phyloP scores from a whole-genome alignment of 2,113 vertebrate genomes.

The Myotis lucifugus region DNA sequence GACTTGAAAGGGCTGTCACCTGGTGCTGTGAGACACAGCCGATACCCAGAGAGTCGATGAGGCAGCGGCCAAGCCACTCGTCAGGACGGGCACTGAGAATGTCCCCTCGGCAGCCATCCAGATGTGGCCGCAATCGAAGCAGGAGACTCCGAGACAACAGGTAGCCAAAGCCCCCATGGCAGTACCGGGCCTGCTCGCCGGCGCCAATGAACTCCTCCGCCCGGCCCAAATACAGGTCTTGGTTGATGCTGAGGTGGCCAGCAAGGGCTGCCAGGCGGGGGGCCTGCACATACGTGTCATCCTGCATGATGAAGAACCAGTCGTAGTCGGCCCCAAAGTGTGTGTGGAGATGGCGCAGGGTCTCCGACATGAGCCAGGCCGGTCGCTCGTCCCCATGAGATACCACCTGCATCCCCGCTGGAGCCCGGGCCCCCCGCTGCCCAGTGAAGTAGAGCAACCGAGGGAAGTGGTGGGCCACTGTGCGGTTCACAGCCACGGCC shows the following conservation, averaged over 20 bases:
- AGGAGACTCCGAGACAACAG: constrained; percentile 94
- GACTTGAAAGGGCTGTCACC: constrained; percentile 82
- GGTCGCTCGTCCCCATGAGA: constrained; percentile 95
- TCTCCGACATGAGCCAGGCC: constrained; percentile 99
- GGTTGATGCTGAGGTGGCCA: constrained; percentile 93
- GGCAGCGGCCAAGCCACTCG: constrained; percentile 98
- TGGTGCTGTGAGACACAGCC: constrained; percentile 93
- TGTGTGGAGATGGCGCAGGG: constrained; percentile 92
- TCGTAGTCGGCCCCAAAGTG: constrained; percentile 94
- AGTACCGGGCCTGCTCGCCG: constrained; percentile 93
- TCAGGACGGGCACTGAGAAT: constrained; percentile 96
- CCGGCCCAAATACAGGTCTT: constrained; percentile 94
- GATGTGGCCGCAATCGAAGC: constrained; percentile 90
- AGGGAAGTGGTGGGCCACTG: constrained; percentile 93
- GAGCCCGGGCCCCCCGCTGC: constrained; percentile 91
- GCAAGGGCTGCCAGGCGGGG: constrained; percentile 91
- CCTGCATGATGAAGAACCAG: constrained; percentile 97
- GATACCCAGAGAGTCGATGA: constrained; percentile 95
- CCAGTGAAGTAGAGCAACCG: constrained; percentile 95
- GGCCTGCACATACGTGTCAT: constrained; percentile 94
- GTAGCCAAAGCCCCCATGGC: constrained; percentile 96
- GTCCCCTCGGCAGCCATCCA: constrained; percentile 95
- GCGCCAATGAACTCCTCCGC: constrained; percentile 96
- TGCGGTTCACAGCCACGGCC: constrained; percentile 96
- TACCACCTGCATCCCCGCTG: constrained; percentile 94